A percentile compares a stretch with the other conserved stretches of the same genome.
These are phyloP conservation scores for Synaphobranchus kaupii DNA, from an alignment of 2,797 vertebrate species.

Conservation along the genomic window DNA sequence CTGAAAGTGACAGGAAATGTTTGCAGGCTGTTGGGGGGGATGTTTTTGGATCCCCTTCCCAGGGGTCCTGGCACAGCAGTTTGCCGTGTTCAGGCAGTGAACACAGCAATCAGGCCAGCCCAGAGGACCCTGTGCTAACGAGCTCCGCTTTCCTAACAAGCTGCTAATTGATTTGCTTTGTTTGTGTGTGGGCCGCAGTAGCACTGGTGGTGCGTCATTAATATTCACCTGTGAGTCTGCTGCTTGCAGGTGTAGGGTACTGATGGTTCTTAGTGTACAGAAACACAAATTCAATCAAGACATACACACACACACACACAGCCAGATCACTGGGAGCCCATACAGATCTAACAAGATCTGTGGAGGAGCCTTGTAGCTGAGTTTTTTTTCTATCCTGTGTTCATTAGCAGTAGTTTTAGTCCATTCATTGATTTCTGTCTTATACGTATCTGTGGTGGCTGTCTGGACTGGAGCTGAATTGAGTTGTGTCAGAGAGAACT, in stretches of 20 bases:
- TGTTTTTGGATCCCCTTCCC: neutral
- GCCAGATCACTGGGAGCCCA: neutral
- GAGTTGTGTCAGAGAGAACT: neutral
- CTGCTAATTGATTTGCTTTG: neutral
- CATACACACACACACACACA: neutral
- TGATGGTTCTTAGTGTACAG: neutral
- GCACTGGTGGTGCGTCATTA: neutral
- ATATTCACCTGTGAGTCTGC: neutral
- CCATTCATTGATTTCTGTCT: neutral
- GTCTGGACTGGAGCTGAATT: neutral
- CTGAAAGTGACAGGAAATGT: neutral
- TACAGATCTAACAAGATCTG: neutral
- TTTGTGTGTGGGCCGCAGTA: neutral
- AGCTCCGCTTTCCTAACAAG: slow-evolving; percentile 1
- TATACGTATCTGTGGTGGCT: neutral
- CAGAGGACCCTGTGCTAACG: neutral
- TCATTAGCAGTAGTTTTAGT: neutral
- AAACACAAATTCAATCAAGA: neutral
- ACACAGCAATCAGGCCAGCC: neutral
- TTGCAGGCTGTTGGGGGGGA: neutral
- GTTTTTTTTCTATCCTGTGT: neutral
- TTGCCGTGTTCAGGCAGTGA: neutral
- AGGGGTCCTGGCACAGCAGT: neutral
- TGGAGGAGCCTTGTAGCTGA: neutral
- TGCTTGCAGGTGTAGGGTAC: neutral